Evolutionary conservation across 1,140 invertebrate genomes (phyloP).

Genomic region (Aphaenogaster rudis): DNA sequence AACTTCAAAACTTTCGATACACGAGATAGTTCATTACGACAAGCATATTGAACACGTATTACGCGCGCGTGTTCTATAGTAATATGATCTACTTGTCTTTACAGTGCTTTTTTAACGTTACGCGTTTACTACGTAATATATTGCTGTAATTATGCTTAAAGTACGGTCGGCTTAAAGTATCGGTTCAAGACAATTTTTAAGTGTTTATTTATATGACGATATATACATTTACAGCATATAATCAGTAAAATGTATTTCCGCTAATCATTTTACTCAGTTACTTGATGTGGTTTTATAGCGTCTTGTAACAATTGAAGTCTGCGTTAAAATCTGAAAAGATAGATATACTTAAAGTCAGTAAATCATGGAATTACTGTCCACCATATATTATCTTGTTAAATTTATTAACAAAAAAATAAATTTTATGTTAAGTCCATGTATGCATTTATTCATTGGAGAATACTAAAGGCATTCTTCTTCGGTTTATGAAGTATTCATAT

Average conservation of each 20-base stretch:
- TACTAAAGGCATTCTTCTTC: background rate
- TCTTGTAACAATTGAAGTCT: background rate
- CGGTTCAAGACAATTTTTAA: no score
- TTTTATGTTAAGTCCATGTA: background rate
- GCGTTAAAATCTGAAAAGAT: background rate
- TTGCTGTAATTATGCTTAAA: constrained; percentile 3
- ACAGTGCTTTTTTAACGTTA: background rate
- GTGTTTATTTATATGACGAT: background rate
- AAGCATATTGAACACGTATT: background rate
- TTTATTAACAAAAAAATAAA: background rate
- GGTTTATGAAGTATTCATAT: constrained; percentile 28
- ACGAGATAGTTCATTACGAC: background rate
- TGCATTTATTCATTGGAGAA: background rate
- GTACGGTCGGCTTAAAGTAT: no score
- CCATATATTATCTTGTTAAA: background rate
- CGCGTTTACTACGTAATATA: background rate
- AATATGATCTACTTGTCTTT: background rate
- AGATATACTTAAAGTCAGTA: background rate
- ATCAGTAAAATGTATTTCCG: background rate
- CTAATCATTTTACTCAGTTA: background rate
- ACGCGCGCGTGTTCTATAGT: background rate
- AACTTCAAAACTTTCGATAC: constrained; percentile 21
- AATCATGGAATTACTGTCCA: background rate
- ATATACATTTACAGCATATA: background rate
- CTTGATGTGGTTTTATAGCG: background rate